Evolutionary conservation across 2,888 invertebrate species (phyloP).

Genomic region (Torymus aiolomorphi): DNA sequence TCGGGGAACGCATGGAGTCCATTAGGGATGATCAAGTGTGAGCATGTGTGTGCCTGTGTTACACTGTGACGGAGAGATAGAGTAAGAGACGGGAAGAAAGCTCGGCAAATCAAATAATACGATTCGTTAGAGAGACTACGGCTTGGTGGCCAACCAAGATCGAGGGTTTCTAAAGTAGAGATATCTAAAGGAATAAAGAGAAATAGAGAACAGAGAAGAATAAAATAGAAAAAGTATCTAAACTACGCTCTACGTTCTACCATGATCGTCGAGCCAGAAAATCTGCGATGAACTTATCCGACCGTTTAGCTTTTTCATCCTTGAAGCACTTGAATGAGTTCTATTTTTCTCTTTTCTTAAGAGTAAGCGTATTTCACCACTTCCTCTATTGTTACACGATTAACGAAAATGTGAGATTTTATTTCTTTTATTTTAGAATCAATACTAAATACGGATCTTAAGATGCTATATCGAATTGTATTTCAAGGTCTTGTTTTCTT

Average conservation of each 20-base stretch:
- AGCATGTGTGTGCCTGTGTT: constrained; percentile 17
- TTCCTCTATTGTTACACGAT: no score
- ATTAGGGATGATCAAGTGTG: neutral
- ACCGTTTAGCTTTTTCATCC: constrained; percentile 7
- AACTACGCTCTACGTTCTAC: constrained; percentile 50
- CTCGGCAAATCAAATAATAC: constrained; percentile 35
- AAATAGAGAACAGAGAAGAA: constrained; percentile 19
- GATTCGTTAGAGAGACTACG: constrained; percentile 29
- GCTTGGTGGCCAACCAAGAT: constrained; percentile 18
- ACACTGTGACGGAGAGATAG: neutral
- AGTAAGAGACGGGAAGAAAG: constrained; percentile 19
- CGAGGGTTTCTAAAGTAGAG: neutral
- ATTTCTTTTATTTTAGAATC: no score
- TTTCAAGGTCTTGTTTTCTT: no score
- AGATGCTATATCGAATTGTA: no score
- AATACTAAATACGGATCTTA: no score
- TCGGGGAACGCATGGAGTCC: no score
- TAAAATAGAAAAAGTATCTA: constrained; percentile 18
- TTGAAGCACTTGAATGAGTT: neutral
- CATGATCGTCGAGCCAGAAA: constrained; percentile 52
- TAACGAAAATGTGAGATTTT: no score
- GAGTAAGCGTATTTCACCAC: no score
- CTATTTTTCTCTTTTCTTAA: neutral
- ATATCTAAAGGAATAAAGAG: constrained; percentile 10
- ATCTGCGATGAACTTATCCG: constrained; percentile 33